A percentile compares a stretch with the other conserved stretches of the same genome.
Evolutionary conservation across 1,140 invertebrate genomes (phyloP).

Genomic region (Euura saliciscinereae): DNA sequence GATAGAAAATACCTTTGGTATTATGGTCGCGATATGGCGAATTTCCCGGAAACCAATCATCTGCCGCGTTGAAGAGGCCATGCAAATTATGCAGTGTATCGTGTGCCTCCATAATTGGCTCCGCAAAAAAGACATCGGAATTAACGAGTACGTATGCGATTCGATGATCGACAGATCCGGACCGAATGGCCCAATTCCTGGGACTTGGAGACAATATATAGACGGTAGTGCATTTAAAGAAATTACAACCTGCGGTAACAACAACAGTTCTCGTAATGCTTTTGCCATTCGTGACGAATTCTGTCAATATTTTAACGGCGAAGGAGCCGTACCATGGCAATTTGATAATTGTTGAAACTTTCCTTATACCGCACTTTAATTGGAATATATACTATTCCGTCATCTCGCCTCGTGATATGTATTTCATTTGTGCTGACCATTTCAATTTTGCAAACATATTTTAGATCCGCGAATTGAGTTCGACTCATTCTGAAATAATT

Average conservation of each 20-base stretch:
- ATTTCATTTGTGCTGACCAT: background rate
- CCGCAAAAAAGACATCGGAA: constrained; percentile 12
- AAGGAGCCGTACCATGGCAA: constrained; percentile 22
- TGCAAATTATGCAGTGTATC: constrained; percentile 16
- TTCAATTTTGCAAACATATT: background rate
- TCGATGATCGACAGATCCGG: background rate
- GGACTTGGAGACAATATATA: background rate
- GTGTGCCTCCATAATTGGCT: constrained; percentile 23
- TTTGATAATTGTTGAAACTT: constrained; percentile 8
- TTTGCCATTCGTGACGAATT: constrained; percentile 15
- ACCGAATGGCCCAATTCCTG: background rate
- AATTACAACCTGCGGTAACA: background rate
- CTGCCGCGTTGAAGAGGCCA: constrained; percentile 1
- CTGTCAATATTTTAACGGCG: constrained; percentile 17
- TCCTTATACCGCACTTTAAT: background rate
- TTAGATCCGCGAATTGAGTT: constrained; percentile 18
- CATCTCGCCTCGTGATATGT: background rate
- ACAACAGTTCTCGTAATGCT: constrained; percentile 8
- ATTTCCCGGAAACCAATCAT: constrained; percentile 18
- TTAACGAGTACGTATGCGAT: constrained; percentile 5
- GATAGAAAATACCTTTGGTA: constrained; percentile 50
- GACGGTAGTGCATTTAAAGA: constrained; percentile 9
- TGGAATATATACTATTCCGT: background rate
- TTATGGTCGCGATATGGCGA: constrained; percentile 31
- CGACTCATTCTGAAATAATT: constrained; percentile 21